Evolutionary conservation across 2,113 vertebrate genomes (phyloP).

Genomic region (Microtus montanus): DNA sequence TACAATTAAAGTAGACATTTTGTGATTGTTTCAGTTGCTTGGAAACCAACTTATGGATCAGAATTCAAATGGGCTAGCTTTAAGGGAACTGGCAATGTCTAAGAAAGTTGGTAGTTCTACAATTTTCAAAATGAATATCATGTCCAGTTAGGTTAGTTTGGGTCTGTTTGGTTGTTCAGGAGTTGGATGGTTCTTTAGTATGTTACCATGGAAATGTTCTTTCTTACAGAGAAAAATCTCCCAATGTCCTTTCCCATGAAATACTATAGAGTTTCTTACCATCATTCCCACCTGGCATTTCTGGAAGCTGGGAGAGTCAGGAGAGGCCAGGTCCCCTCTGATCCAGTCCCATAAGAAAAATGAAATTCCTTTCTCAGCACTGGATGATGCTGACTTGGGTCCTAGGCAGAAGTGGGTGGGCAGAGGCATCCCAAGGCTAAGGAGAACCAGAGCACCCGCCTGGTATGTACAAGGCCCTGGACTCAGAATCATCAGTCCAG

Average conservation of each 20-base stretch:
- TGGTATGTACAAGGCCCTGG: neutral
- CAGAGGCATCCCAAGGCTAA: constrained; percentile 25
- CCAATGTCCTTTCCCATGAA: constrained; percentile 21
- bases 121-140: neutral
- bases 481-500: neutral
- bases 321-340: constrained; percentile 25
- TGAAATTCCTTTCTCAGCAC: constrained; percentile 47
- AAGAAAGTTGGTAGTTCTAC: constrained; percentile 23
- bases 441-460: neutral
- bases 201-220: constrained; percentile 65
- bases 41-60: neutral
- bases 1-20: neutral
- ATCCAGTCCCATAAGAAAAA: neutral
- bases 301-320: neutral
- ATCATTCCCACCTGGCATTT: constrained; percentile 28
- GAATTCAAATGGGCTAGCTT: neutral
- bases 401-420: constrained; percentile 46
- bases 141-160: constrained; percentile 33
- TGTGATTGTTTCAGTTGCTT: constrained; percentile 1
- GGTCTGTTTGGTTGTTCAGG: constrained; percentile 32
- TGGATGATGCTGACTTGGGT: constrained; percentile 46
- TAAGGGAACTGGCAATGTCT: neutral
- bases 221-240: constrained; percentile 36
- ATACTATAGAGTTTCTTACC: constrained; percentile 11
- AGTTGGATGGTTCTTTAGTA: constrained; percentile 14